These are phyloP conservation scores for Neoseiulus cucumeris DNA, from an alignment of 1,140 invertebrate species.

Conservation along the genomic window DNA sequence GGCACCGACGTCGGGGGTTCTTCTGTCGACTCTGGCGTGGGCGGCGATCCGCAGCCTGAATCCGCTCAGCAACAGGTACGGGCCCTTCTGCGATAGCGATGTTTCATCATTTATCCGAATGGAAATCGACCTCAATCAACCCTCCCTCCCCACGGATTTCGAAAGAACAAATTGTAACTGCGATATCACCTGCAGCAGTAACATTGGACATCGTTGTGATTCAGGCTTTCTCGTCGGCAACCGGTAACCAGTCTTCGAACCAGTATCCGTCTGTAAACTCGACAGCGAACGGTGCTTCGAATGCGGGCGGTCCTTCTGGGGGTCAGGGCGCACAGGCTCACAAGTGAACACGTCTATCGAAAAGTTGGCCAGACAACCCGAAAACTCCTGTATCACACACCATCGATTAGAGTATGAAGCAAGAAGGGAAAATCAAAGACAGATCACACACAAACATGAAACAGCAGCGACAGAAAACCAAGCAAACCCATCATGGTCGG, in stretches of 20 bases:
- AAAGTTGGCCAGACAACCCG: too few relatives aligned
- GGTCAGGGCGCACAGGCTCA: constrained; percentile 5
- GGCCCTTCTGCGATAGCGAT: not conserved
- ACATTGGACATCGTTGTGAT: not conserved
- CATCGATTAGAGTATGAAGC: too few relatives aligned
- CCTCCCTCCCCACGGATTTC: not conserved
- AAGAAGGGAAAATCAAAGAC: too few relatives aligned
- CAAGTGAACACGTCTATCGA: not conserved
- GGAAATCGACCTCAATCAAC: not conserved
- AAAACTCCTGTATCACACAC: too few relatives aligned
- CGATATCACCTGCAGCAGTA: too few relatives aligned
- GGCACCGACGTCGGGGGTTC: not conserved
- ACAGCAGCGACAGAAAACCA: too few relatives aligned
- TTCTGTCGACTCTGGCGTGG: not conserved
- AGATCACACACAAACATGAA: too few relatives aligned
- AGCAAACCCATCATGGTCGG: too few relatives aligned
- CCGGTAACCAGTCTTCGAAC: constrained; percentile 9
- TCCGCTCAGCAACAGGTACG: not conserved
- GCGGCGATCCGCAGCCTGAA: not conserved
- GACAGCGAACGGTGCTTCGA: constrained; percentile 5
- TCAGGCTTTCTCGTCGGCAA: not conserved
- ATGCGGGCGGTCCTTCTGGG: not conserved
- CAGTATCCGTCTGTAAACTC: constrained; percentile 8
- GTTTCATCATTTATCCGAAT: not conserved
- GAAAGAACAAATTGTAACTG: too few relatives aligned